A percentile compares a stretch with the other conserved stretches of the same genome.
phyloP scores from a whole-genome alignment of 1,140 invertebrate species.

The Halictus rubicundus region DNA sequence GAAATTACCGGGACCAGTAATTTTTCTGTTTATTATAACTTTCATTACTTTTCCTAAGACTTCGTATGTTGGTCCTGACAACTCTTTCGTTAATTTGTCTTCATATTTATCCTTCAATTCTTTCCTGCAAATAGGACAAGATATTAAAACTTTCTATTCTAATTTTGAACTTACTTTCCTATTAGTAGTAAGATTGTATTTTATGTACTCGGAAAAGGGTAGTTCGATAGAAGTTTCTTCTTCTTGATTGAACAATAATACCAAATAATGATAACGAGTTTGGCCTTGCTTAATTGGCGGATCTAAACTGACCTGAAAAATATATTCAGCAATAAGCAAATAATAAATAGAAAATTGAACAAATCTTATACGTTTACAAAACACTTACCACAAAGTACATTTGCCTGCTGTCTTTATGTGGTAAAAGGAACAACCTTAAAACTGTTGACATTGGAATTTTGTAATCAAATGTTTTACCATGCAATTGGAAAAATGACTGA shows the following conservation, averaged over 20 bases:
- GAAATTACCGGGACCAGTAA: conserved; percentile 96
- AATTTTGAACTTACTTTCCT: conserved; percentile 22
- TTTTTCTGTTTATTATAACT: conserved; percentile 95
- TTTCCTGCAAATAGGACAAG: conserved; percentile 82
- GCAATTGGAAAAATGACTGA: conserved; percentile 97
- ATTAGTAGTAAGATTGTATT: conserved; percentile 13
- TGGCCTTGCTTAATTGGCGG: conserved; percentile 99
- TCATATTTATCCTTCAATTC: conserved; percentile 97
- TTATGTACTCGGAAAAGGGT: conserved; percentile 91
- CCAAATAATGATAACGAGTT: conserved; percentile 97
- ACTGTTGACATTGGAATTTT: conserved; percentile 99
- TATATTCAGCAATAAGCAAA: conserved; percentile 25
- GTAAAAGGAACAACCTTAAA: conserved; percentile 95
- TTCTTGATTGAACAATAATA: conserved; percentile 96
- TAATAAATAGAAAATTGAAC: conserved; percentile 10
- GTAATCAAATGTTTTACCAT: conserved; percentile 99
- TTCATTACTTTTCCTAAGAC: conserved; percentile 96
- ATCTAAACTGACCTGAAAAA: conserved; percentile 90
- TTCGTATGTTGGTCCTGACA: conserved; percentile 96
- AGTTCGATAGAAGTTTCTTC: conserved; percentile 97
- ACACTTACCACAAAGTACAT: conserved; percentile 97
- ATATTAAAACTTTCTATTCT: conserved; percentile 19
- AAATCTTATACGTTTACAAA: not conserved
- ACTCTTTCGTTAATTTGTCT: conserved; percentile 94
- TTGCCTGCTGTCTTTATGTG: conserved; percentile 98